Conservation (phyloP, 2,888 invertebrate species). For the Allygus modestus region DNA sequence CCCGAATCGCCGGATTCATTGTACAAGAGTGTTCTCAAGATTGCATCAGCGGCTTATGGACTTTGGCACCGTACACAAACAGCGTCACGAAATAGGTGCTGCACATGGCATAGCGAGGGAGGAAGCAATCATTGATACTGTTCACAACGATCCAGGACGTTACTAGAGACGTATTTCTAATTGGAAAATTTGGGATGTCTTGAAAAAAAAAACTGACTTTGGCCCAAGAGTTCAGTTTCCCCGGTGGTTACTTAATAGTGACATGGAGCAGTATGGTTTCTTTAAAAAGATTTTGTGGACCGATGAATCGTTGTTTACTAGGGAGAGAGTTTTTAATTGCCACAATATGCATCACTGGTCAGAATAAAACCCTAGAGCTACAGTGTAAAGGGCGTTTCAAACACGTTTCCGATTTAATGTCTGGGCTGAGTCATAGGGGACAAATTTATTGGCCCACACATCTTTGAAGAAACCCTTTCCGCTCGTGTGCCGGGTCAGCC, state of each 20-base stretch:
- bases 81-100: not conserved
- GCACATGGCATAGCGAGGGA: not conserved
- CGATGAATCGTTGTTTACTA: slow-evolving; percentile 11
- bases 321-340: not conserved
- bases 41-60: slow-evolving; percentile 20
- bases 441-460: not conserved
- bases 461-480: no score
- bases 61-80: not conserved
- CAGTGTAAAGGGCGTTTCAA: not conserved
- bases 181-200: not conserved
- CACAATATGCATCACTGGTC: not conserved
- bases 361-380: not conserved
- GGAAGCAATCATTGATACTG: not conserved
- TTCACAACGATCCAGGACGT: not conserved
- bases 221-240: not conserved
- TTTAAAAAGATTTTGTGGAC: slow-evolving; percentile 26
- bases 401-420: not conserved
- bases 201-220: not conserved
- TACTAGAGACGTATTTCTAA: slow-evolving; percentile 8
- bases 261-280: slow-evolving; percentile 21
- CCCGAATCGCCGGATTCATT: not conserved
- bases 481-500: no score
- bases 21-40: not conserved
- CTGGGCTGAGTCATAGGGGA: slow-evolving; percentile 1
- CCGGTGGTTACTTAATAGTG: slow-evolving; percentile 18